Evolutionary conservation across 53 echinoderm and acorn worm genomes (phyloP).

Genomic region (Pentamera pediparva): DNA sequence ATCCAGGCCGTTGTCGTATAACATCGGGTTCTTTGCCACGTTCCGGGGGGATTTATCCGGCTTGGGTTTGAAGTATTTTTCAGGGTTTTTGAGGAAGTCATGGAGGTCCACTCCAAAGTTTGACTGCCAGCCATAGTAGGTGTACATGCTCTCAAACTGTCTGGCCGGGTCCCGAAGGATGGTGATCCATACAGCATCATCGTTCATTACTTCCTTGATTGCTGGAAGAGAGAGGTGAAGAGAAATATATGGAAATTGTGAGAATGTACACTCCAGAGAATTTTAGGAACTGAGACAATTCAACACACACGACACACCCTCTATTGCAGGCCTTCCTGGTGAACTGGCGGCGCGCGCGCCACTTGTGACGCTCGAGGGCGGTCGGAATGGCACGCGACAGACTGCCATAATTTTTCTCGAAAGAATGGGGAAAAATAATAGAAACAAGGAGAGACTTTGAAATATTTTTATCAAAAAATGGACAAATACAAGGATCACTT

Average conservation of each 20-base stretch:
- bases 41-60: slow-evolving; percentile 25
- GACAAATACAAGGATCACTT: too few relatives aligned
- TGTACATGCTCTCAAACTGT: slow-evolving; percentile 94
- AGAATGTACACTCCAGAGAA: background rate
- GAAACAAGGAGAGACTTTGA: too few relatives aligned
- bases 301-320: too few relatives aligned
- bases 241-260: background rate
- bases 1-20: slow-evolving; percentile 79
- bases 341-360: too few relatives aligned
- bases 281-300: too few relatives aligned
- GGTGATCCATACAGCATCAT: slow-evolving; percentile 63
- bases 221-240: slow-evolving; percentile 32
- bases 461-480: too few relatives aligned
- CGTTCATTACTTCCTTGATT: slow-evolving; percentile 50
- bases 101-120: slow-evolving; percentile 48
- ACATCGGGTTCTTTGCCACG: slow-evolving; percentile 71
- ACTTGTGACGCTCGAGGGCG: too few relatives aligned
- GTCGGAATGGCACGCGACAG: too few relatives aligned
- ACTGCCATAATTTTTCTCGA: too few relatives aligned
- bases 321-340: too few relatives aligned
- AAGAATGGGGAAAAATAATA: too few relatives aligned
- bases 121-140: slow-evolving; percentile 65
- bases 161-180: slow-evolving; percentile 71
- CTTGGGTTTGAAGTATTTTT: slow-evolving; percentile 46
- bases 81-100: slow-evolving; percentile 50